Base-by-base conservation (phyloP, 2,797 vertebrate species). In the Amniataba percoides region DNA sequence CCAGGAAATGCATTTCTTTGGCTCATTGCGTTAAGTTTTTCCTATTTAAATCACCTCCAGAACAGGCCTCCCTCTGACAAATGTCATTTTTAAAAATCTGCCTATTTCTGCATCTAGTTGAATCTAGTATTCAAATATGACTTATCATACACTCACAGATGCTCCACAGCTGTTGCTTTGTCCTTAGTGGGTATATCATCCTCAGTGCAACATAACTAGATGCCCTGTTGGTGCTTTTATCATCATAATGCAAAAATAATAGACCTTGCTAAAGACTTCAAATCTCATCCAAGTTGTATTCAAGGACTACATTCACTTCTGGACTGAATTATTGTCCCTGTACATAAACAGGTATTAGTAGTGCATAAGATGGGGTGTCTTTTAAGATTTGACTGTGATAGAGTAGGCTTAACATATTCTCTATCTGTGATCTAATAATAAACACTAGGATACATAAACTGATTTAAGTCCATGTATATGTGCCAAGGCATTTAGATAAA, bases 261-360 rank as follows among this genome's bases (percentile, higher is more conserved):
- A 65, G 46, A 73, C 59, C 56, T 62, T 45, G 8, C 8, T 23
- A 15, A 19, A 81, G 61, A 39, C 21, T 2, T 60, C 45, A 77
- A 71, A 68, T 58, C 21, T 72, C 13, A 52, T 70, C 34, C 3
- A 58, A 56, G 68, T 70, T 51, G 36, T 27, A 58, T 62, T 53
- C 43, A 72, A 31, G 39, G 42, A 15, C 36, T 61, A 19, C 49
- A 34, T 64, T 66, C 6, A 62, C 46, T 36, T 59, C 10, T 23
- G 31, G 52, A 18, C 40, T 56, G 12, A 56, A 56, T 62, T 21
- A 59, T 59, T 15, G 39, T 40, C 25, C 59, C 65, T 23, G 27
- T 34, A 67, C 12, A 60, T 58, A 14, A 70, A 59, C 31, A 53
- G 40, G 63, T 64, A 27, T 55, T 57, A 57, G 13, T 19, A 43